Evolutionary conservation across 1,140 invertebrate genomes (phyloP).

Genomic region (Danaus melanippus): DNA sequence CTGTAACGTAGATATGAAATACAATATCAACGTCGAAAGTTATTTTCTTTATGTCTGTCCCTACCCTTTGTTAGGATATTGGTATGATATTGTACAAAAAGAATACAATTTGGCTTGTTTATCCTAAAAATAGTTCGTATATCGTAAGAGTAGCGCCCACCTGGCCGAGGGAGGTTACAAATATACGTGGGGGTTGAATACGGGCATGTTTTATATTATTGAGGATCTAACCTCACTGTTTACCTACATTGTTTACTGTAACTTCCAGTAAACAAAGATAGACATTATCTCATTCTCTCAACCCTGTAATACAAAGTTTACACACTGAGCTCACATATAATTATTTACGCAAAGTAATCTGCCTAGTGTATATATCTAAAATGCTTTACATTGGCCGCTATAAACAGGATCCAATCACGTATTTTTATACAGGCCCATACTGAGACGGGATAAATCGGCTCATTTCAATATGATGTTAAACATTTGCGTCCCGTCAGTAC

Average conservation of each 20-base stretch:
- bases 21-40: constrained; percentile 10
- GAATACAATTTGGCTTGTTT: constrained; percentile 15
- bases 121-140: constrained; percentile 23
- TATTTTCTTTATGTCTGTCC: constrained; percentile 13
- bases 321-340: no score
- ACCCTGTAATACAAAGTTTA: no score
- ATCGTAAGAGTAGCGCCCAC: constrained; percentile 22
- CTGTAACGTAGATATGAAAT: neutral
- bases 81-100: constrained; percentile 18
- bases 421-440: constrained; percentile 18
- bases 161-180: constrained; percentile 36
- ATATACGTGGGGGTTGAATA: constrained; percentile 47
- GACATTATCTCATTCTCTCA: no score
- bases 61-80: constrained; percentile 14
- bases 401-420: constrained; percentile 20
- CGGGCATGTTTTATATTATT: constrained; percentile 66
- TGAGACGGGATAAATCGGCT: constrained; percentile 15
- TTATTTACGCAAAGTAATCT: no score
- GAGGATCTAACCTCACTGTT: constrained; percentile 39
- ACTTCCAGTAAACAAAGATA: neutral
- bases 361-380: no score
- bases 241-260: constrained; percentile 30
- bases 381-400: constrained; percentile 5
- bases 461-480: constrained; percentile 54
- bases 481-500: constrained; percentile 46